Conservation (phyloP, 2,888 invertebrate species). For the Pelosia muscerda region DNA sequence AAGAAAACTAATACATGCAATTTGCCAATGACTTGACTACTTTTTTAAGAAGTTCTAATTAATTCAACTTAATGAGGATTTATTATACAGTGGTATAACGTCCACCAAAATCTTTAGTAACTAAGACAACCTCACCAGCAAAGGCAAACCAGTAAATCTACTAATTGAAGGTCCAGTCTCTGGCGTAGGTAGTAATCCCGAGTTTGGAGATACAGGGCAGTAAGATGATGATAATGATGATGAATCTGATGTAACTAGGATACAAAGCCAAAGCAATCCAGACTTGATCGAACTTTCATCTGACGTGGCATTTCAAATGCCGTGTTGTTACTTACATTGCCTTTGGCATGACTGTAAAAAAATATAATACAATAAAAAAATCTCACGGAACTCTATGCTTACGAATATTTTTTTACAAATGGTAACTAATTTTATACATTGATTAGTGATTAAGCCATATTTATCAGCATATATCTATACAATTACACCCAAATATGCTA, state of each 20-base stretch:
- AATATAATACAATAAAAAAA: neutral
- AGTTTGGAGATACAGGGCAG: too few species aligned
- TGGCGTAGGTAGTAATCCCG: too few species aligned
- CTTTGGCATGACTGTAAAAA: neutral
- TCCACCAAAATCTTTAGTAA: neutral
- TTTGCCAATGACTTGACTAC: neutral
- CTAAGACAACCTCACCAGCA: too few species aligned
- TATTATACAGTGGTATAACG: too few species aligned
- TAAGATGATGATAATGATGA: neutral
- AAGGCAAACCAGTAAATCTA: too few species aligned
- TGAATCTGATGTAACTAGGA: neutral
- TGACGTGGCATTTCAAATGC: neutral
- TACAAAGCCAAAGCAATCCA: neutral
- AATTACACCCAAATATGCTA: constrained; percentile 16
- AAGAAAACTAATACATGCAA: neutral
- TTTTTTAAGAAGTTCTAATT: too few species aligned
- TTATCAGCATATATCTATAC: constrained; percentile 16
- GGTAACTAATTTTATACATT: constrained; percentile 8
- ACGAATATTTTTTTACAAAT: constrained; percentile 9
- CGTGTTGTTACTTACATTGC: neutral
- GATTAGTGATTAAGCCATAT: constrained; percentile 12
- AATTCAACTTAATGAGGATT: too few species aligned
- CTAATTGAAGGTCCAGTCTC: too few species aligned
- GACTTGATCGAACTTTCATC: neutral
- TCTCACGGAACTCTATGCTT: neutral